Base-by-base conservation (phyloP, 2,113 vertebrate genomes). In the Psilopsiagon aurifrons region DNA sequence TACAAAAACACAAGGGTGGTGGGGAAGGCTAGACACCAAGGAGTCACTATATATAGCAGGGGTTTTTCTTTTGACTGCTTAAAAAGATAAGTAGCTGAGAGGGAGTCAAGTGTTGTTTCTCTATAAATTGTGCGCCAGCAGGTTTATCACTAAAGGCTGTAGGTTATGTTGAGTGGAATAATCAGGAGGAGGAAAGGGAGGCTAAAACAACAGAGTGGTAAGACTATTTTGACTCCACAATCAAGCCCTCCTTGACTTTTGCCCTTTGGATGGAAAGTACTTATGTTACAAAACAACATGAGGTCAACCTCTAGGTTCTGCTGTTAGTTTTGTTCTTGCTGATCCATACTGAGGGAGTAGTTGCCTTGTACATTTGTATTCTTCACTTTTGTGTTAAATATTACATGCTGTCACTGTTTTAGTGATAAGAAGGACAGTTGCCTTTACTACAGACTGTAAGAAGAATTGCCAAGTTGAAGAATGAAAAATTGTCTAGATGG, bases 111-210 rank as follows among this genome's bases (percentile, higher is more conserved):
- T 93, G 97, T 98, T 98, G 93, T 98, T 98, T 94, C 96, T 96
- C 97, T 97, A 95, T 98, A 98, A 98, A 97, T 96, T 88, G 92
- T 97, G 92, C 71, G 96, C 96, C 97, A 97, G 96, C 81, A 91
- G 94, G 97, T 98, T 98, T 98, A 98, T 98, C 97, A 43, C 97
- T 93, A 64, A 93, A 88, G 1, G 51, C 92, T 84, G 75, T 92
- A 97, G 98, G 97, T 98, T 97, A 97, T 91, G 97, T 94, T 88
- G 97, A 97, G 94, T 82, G 66, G 95, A 95, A 97, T 91, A 97
- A 97, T 97, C 95, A 83, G 87, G 95, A 98, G 97, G 98, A 98
- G 98, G 98, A 97, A 93, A 85, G 96, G 98, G 98, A 98, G 98
- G 97, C 96, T 98, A 98, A 97, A 98, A 98, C 97, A 98, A 98